These are phyloP conservation scores for Taenioides sp. DNA, from an alignment of 2,797 vertebrate genomes.

Conservation along the genomic window DNA sequence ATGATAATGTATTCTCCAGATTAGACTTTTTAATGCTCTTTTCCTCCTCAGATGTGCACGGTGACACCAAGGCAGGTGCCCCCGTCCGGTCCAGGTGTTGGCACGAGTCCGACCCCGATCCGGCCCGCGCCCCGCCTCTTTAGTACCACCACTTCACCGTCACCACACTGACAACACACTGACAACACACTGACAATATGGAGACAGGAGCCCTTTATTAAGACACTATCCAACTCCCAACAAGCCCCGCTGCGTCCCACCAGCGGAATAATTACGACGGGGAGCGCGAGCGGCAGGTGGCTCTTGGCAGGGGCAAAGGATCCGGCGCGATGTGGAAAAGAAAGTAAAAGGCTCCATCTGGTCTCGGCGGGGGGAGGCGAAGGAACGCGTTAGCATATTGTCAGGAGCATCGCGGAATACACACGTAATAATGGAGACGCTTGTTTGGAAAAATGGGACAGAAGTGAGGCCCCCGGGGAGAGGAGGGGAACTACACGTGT, in stretches of 20 bases:
- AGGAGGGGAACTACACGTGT: conserved; percentile 63
- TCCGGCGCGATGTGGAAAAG: conserved; percentile 99
- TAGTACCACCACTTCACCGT: background rate
- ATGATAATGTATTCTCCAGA: conserved; percentile 96
- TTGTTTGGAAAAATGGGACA: conserved; percentile 82
- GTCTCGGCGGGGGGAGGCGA: conserved; percentile 91
- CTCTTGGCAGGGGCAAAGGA: conserved; percentile 99
- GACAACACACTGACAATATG: conserved; percentile 99
- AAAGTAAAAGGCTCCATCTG: conserved; percentile 99
- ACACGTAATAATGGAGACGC: conserved; percentile 96
- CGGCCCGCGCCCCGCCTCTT: conserved; percentile 76
- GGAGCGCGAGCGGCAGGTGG: conserved; percentile 98
- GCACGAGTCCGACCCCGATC: conserved; percentile 72
- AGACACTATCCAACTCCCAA: conserved; percentile 98
- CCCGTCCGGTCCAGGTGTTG: conserved; percentile 71
- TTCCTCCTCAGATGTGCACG: conserved; percentile 69
- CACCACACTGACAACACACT: background rate
- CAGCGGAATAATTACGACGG: conserved; percentile 99
- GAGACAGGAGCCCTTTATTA: conserved; percentile 99
- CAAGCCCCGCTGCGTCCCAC: conserved; percentile 98
- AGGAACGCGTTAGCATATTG: conserved; percentile 99
- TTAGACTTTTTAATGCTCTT: conserved; percentile 98
- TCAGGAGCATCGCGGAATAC: conserved; percentile 99
- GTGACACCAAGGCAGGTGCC: conserved; percentile 87
- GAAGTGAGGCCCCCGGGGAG: conserved; percentile 49